Base-by-base conservation (phyloP, 2,113 vertebrate genomes). In the Polyodon spathula region DNA sequence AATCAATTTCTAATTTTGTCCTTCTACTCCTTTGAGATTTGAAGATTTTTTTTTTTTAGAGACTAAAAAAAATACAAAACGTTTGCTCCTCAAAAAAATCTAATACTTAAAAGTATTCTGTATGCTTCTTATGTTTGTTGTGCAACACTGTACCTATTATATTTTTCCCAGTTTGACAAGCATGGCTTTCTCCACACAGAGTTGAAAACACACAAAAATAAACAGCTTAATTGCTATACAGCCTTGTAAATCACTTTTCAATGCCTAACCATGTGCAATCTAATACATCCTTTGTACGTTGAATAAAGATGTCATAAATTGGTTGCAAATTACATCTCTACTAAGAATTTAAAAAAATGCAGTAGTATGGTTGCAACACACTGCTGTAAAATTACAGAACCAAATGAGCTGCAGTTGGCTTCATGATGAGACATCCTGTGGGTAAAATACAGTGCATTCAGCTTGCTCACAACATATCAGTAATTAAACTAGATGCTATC, bases 401-500 rank as follows among this genome's bases (percentile, higher is more conserved):
- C 73, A 60, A 8, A 50, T n/a, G 76, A 84, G 79, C 79, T 81
- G 78, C 73, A 65, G 71, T 66, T 62, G 58, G 70, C 66, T 84
- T 81, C 76, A 81, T 76, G 81, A 82, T 84, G 81, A 81, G 73
- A 69, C 27, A 79, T 75, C 27, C 27, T 27, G 27, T 27, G 27
- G 27, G 3, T 27, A 78, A 79, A 83, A 81, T 75, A 74, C 80
- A 70, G 67, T 68, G 66, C 56, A 17, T 81, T 76, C 63, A 62
- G 46, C 67, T 77, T 70, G 52, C 72, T 84, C 81, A 73, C 68
- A 79, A 63, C 70, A 76, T 86, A 80, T 74, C 69, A 65, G 63
- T 86, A 86, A 87, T 88, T 83, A 83, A 83, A 82, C 76, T 79
- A 68, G 81, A 73, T 73, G 27, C 8, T 63, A 44, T 63, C 40